Evolutionary conservation across 2,888 invertebrate genomes (phyloP), one percentile per base, ranked within the genome.

Genomic region (Trilocha varians): DNA sequence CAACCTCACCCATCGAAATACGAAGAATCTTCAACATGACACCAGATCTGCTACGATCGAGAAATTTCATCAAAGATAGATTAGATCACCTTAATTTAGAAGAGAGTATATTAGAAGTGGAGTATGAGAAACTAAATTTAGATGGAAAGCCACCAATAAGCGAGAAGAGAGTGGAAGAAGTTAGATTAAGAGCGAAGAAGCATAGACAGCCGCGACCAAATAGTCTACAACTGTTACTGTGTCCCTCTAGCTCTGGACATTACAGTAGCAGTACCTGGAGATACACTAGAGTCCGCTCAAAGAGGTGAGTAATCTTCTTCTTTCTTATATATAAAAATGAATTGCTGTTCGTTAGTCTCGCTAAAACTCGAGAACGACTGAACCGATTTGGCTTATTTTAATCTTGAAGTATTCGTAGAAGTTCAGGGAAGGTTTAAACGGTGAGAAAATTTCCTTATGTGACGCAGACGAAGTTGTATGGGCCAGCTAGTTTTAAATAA

Each of bases 241-340:
- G 87, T 49, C 83, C 82, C 1, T 82, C 83, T 1, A 75, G 70
- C 40, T 82, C 83, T 8, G 84, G 85, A 42, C 85, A 84, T 46
- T 84, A 85, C 47, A 83, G 80, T 52, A 85, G 85, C 47, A 77
- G 70, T 41, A 85, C 85, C 6, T 85, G 85, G 84, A 66, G 84
- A 45, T 85, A 85, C 49, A 84, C 84, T 32, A 70, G 82, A 46
- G 80, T 83, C 33, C 65, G 85, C 14, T 84, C 85, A 0, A 79
- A 78, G 55, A 84, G 85, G 85, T 85, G 57, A 45, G 77, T 68
- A n/a, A n/a, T n/a, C n/a, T n/a, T n/a, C n/a, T n/a, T n/a, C n/a
- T n/a, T n/a, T n/a, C n/a, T n/a, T n/a, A n/a, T n/a, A n/a, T n/a
- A n/a, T n/a, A n/a, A n/a, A n/a, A n/a, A n/a, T n/a, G n/a, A n/a